A percentile compares a stretch with the other conserved stretches of the same genome.
phyloP scores from a whole-genome alignment of 2,888 invertebrate species.

The Cerastoderma edule region DNA sequence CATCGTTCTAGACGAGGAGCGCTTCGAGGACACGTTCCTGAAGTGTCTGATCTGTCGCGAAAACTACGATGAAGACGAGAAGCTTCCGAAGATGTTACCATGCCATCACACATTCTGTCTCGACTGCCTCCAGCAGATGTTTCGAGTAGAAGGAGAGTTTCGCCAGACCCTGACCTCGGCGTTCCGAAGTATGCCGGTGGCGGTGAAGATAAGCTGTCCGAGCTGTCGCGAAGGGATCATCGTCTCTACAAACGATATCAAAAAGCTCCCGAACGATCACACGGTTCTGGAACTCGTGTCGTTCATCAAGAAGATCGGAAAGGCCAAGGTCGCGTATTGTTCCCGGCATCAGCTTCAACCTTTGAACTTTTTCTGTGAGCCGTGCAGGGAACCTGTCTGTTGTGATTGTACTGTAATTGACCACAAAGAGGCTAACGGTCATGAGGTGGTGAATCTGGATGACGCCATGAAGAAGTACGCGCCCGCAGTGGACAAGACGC shows the following conservation, averaged over 20 bases:
- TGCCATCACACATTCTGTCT: slow-evolving; percentile 84
- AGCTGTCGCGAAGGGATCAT: slow-evolving; percentile 76
- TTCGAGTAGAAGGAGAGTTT: slow-evolving; percentile 79
- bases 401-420: slow-evolving; percentile 80
- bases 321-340: slow-evolving; percentile 76
- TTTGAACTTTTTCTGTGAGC: slow-evolving; percentile 81
- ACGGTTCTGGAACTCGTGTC: slow-evolving; percentile 77
- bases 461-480: slow-evolving; percentile 79
- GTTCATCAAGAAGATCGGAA: slow-evolving; percentile 74
- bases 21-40: slow-evolving; percentile 79
- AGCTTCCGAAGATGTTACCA: slow-evolving; percentile 82
- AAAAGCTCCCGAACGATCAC: slow-evolving; percentile 77
- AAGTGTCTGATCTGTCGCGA: slow-evolving; percentile 83
- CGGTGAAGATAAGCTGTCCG: slow-evolving; percentile 79
- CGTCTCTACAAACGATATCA: slow-evolving; percentile 76
- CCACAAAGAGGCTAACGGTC: slow-evolving; percentile 77
- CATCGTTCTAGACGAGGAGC: slow-evolving; percentile 77
- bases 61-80: slow-evolving; percentile 81
- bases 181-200: slow-evolving; percentile 77
- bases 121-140: slow-evolving; percentile 81
- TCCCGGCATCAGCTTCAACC: slow-evolving; percentile 79
- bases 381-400: slow-evolving; percentile 78
- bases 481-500: slow-evolving; percentile 75
- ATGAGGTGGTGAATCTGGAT: slow-evolving; percentile 77
- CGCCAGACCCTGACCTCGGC: slow-evolving; percentile 76